Base-by-base conservation (phyloP, 1,140 invertebrate genomes). In the Calliphora vicina region DNA sequence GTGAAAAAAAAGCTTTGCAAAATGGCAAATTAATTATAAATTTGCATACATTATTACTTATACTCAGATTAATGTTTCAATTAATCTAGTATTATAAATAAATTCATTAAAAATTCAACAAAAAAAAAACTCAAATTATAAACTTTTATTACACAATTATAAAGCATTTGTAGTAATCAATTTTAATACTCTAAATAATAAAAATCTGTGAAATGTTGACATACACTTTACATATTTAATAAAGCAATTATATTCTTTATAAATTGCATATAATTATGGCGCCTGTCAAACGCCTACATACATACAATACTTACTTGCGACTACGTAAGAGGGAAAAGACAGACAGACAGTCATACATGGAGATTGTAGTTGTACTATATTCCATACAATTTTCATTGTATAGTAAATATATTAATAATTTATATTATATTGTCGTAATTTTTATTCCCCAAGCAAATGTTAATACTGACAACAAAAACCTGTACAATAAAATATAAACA, bases 121-220 rank as follows among this genome's bases (percentile, higher is more conserved):
- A 35, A 35, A 2, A 35, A 29, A 43, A 43, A 43, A 43, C 42
- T 5, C 42, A 6, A 45, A 29, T 29, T 50, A 50, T 50, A 50
- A 50, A 50, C 25, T 67, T 67, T 20, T 67, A 23, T 23, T 67
- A 23, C 25, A 12, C n/a, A 20, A 20, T 20, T n/a, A n/a, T n/a
- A n/a, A n/a, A n/a, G n/a, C n/a, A n/a, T n/a, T n/a, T 67, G 20
- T 23, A 20, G 20, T 23, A 23, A 23, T 23, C 20, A 10, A 67
- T 67, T 67, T 67, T 67, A 67, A 67, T 67, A 20, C 61, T 67
- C 61, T 67, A 67, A 67, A 67, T 67, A 67, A 67, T 67, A 67
- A 67, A 23, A 67, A 67, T 67, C 61, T 67, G 9, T 67, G 20
- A 67, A 61, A 23, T 67, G 61, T 67, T 67, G 61, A 67, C 61